phyloP scores from a whole-genome alignment of 2,113 vertebrate species.

The Ptychochromis oligacanthus region DNA sequence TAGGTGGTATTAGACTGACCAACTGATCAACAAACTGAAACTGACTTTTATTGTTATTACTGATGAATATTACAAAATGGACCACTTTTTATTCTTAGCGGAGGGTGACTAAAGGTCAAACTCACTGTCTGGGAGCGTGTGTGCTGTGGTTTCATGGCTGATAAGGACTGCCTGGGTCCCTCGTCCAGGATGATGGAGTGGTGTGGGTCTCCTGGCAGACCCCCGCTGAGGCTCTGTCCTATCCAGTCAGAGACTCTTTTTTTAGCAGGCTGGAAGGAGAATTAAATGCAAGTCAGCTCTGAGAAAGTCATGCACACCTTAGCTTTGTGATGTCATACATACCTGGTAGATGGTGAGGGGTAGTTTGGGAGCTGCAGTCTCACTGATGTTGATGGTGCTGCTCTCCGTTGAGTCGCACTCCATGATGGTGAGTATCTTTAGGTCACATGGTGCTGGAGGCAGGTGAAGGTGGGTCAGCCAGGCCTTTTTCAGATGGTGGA shows the following conservation, averaged over 20 bases:
- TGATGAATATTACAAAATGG: neutral
- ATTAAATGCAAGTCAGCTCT: neutral
- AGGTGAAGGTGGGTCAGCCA: slow-evolving; percentile 92
- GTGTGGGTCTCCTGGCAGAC: slow-evolving; percentile 90
- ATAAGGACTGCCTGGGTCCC: slow-evolving; percentile 68
- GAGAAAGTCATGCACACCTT: neutral
- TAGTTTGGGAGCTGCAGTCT: slow-evolving; percentile 76
- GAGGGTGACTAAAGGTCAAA: slow-evolving; percentile 17
- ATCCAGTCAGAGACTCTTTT: slow-evolving; percentile 77
- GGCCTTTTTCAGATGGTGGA: slow-evolving; percentile 96
- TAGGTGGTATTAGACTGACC: neutral
- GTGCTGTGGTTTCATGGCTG: slow-evolving; percentile 72
- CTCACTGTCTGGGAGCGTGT: slow-evolving; percentile 85
- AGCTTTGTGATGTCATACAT: neutral
- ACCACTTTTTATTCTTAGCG: neutral
- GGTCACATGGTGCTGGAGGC: slow-evolving; percentile 78
- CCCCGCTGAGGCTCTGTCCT: slow-evolving; percentile 85
- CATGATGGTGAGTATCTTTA: slow-evolving; percentile 95
- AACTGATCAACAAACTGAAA: neutral
- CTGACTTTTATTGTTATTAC: neutral
- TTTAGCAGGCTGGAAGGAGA: slow-evolving; percentile 63
- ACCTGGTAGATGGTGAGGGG: slow-evolving; percentile 94
- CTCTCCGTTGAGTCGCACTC: slow-evolving; percentile 91
- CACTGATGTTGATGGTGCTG: slow-evolving; percentile 80
- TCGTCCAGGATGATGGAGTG: slow-evolving; percentile 85